phyloP scores from a whole-genome alignment of 2,797 vertebrate species.

The Hypotaenidia philippensis region DNA sequence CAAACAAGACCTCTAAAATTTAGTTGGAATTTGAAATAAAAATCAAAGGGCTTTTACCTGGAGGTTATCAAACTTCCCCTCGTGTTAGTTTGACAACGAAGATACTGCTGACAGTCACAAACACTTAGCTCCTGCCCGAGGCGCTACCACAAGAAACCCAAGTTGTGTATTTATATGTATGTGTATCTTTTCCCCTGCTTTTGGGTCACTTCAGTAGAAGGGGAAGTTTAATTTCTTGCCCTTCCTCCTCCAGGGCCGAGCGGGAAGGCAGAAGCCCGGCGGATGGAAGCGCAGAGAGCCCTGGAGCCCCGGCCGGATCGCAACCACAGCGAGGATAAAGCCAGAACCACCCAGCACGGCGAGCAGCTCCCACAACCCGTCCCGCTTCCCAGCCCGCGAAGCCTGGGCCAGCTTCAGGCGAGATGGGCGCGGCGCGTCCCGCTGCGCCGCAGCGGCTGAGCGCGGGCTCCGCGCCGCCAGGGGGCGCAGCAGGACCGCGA shows the following conservation, averaged over 20 bases:
- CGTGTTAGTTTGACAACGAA: slow-evolving; percentile 12
- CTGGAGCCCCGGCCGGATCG: slow-evolving; percentile 63
- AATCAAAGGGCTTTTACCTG: slow-evolving; percentile 67
- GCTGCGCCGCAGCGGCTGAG: no score
- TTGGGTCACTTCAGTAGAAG: slow-evolving; percentile 5
- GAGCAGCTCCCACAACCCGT: no score
- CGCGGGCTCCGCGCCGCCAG: no score
- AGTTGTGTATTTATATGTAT: background rate
- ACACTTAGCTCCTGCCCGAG: slow-evolving; percentile 69
- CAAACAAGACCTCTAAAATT: slow-evolving; percentile 70
- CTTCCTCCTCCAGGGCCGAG: slow-evolving; percentile 56
- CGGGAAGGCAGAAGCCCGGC: background rate
- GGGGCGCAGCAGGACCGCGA: no score
- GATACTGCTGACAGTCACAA: slow-evolving; percentile 34
- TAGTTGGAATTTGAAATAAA: slow-evolving; percentile 75
- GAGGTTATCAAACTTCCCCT: slow-evolving; percentile 60
- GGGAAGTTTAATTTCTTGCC: slow-evolving; percentile 50
- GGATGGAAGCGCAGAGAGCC: background rate
- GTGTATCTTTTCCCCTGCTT: background rate
- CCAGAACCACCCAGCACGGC: no score
- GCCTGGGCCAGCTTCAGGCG: no score
- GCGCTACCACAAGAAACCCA: slow-evolving; percentile 54
- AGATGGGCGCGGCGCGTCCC: no score
- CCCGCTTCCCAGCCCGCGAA: no score
- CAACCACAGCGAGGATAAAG: background rate